Evolutionary conservation across 2,113 vertebrate genomes (phyloP).

Genomic region (Otolemur garnettii): DNA sequence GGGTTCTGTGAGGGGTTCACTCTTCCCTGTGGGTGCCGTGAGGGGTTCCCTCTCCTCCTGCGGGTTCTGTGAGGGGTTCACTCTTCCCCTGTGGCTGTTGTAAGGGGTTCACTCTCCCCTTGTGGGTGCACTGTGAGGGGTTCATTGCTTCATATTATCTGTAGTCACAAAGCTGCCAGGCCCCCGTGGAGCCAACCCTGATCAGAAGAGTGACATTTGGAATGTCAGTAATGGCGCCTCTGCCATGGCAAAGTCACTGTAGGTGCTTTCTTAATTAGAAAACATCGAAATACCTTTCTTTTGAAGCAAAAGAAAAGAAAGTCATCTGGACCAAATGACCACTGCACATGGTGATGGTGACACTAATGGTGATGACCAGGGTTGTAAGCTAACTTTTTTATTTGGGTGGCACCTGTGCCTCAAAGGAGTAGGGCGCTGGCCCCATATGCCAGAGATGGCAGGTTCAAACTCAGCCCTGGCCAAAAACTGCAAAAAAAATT

Average conservation of each 20-base stretch:
- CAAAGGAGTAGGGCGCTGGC: no score
- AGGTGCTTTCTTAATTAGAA: not conserved
- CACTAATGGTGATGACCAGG: not conserved
- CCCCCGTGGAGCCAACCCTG: not conserved
- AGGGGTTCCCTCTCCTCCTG: no score
- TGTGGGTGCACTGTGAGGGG: not conserved
- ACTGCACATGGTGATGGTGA: not conserved
- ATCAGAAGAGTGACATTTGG: not conserved
- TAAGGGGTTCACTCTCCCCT: not conserved
- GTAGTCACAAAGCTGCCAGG: not conserved
- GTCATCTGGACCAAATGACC: not conserved
- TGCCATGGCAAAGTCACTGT: not conserved
- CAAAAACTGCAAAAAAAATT: no score
- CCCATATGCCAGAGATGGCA: no score
- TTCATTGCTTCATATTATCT: not conserved
- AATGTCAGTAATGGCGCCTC: not conserved
- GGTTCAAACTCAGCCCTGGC: no score
- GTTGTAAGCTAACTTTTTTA: not conserved
- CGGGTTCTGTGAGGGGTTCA: no score
- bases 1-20: no score
- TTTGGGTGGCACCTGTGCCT: no score
- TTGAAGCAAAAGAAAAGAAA: not conserved
- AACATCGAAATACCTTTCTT: not conserved
- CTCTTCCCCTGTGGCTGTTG: not conserved
- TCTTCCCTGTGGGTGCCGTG: no score